Percentiles rank a stretch among this genome's conserved stretches.
Conservation (phyloP, 2,888 invertebrate species). For the Cephus nigrinus region DNA sequence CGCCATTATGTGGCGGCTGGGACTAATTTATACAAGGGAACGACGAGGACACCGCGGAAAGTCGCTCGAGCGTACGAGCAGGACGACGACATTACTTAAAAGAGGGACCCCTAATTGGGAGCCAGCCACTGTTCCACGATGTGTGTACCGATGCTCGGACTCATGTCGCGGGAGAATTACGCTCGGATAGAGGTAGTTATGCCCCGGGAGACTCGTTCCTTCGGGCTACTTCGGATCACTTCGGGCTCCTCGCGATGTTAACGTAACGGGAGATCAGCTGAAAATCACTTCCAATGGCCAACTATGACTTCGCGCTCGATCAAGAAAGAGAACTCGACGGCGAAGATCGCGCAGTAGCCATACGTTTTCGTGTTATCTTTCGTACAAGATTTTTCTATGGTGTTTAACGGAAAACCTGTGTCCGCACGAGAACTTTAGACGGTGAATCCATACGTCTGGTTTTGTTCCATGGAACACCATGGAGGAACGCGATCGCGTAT, state of each 20-base stretch:
- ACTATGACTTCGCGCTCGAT: background rate
- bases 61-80: constrained; percentile 39
- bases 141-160: constrained; percentile 46
- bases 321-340: background rate
- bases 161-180: constrained; percentile 47
- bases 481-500: background rate
- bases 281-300: background rate
- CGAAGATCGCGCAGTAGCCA: background rate
- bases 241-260: background rate
- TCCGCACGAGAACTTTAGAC: background rate
- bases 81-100: constrained; percentile 49
- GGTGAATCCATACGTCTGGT: background rate
- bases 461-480: background rate
- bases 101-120: constrained; percentile 61
- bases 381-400: background rate
- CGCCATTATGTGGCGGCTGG: constrained; percentile 65
- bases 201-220: background rate
- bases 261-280: background rate
- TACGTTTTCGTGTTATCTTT: background rate
- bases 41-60: constrained; percentile 60
- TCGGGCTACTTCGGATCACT: background rate
- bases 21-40: constrained; percentile 67
- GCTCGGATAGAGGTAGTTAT: constrained; percentile 15
- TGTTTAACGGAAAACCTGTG: background rate
- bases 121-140: constrained; percentile 60